Base-by-base conservation (phyloP, 2,888 invertebrate species). In the Chydorus sphaericus region DNA sequence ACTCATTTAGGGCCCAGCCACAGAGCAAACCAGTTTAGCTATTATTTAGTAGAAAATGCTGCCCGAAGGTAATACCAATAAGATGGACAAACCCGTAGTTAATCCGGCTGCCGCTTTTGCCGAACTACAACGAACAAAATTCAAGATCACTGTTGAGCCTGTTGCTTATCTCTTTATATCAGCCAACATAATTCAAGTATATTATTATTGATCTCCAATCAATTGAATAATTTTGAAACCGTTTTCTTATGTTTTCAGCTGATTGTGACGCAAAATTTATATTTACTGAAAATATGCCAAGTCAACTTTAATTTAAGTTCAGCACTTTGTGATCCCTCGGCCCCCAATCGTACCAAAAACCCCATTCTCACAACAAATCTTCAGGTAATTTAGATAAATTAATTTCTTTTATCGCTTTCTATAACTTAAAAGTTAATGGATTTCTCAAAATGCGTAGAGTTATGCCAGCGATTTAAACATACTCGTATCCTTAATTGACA, bases 381-480 rank as follows among this genome's bases (percentile, higher is more conserved):
- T 14, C n/a, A 18, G 10, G 48, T 28, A 4, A n/a, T n/a, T n/a
- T n/a, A n/a, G n/a, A n/a, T n/a, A n/a, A n/a, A n/a, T n/a, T n/a
- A n/a, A n/a, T n/a, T n/a, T n/a, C n/a, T n/a, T n/a, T n/a, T n/a
- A n/a, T n/a, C n/a, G n/a, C n/a, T n/a, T n/a, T n/a, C n/a, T n/a
- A n/a, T n/a, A n/a, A n/a, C n/a, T n/a, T n/a, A n/a, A n/a, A n/a
- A n/a, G n/a, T n/a, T n/a, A n/a, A n/a, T n/a, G n/a, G n/a, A n/a
- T n/a, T n/a, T n/a, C n/a, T n/a, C n/a, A n/a, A n/a, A n/a, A n/a
- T n/a, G n/a, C n/a, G n/a, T n/a, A n/a, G 26, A 29, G 33, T 8
- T 55, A 55, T 23, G 55, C 49, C n/a, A 49, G 48, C 20, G 49
- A 30, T 10, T 28, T 48, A 11, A 49, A 49, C 20, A 55, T 55